Conservation (phyloP, 2,888 invertebrate species). For the Polyommatus iphigenia region DNA sequence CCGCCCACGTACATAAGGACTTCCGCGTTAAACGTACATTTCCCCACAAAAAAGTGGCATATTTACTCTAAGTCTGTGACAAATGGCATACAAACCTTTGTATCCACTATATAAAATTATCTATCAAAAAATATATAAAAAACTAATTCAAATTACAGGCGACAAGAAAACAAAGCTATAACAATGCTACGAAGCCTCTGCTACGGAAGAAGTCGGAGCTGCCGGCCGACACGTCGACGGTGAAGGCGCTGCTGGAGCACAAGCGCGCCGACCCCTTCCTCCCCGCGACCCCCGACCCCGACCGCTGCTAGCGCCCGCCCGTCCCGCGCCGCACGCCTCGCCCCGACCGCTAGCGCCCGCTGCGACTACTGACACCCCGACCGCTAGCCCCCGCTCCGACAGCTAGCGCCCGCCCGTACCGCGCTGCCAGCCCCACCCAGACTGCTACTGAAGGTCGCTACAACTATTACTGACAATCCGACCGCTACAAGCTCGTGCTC, state of each 20-base stretch:
- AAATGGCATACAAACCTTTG: no score
- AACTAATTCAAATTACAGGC: conserved; percentile 43
- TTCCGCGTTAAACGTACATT: no score
- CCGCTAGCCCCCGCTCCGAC: conserved; percentile 4
- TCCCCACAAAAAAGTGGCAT: no score
- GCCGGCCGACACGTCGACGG: conserved; percentile 95
- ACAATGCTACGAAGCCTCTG: conserved; percentile 87
- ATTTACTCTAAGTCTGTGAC: no score
- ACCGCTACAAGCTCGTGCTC: neutral
- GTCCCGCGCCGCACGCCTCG: conserved; percentile 33
- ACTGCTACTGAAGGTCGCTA: neutral
- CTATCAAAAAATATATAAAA: neutral
- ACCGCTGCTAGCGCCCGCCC: conserved; percentile 86
- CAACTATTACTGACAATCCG: neutral
- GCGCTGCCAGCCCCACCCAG: conserved; percentile 33
- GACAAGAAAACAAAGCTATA: conserved; percentile 82
- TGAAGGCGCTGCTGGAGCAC: conserved; percentile 94
- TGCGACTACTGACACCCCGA: neutral
- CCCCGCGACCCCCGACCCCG: conserved; percentile 90
- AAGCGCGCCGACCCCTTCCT: conserved; percentile 95
- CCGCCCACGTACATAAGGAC: no score
- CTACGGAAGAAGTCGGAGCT: conserved; percentile 97
- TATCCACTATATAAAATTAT: no score
- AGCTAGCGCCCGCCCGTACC: conserved; percentile 12
- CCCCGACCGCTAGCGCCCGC: conserved; percentile 14